Conservation (phyloP, 2,113 vertebrate genomes). For the Tichodroma muraria region DNA sequence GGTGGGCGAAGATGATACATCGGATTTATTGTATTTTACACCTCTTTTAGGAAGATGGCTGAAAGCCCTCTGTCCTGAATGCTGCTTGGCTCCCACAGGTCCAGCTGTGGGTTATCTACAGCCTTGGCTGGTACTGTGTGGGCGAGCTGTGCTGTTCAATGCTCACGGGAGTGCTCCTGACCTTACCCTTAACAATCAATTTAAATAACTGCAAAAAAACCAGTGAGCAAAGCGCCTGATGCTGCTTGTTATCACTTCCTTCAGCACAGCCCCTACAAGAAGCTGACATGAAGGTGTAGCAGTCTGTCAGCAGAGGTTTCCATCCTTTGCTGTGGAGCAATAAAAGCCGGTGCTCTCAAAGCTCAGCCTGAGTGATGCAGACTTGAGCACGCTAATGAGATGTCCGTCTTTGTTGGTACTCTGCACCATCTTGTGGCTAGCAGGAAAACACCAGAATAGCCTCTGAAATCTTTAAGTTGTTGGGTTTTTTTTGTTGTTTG, state of each 20-base stretch:
- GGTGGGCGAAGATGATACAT: accelerated
- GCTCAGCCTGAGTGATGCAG: background rate
- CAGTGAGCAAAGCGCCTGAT: background rate
- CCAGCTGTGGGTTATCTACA: background rate
- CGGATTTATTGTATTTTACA: background rate
- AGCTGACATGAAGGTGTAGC: background rate
- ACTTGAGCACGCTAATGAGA: background rate
- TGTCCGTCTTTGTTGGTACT: conserved; percentile 4
- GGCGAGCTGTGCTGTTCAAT: accelerated
- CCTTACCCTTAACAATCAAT: background rate
- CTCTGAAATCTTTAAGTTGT: background rate
- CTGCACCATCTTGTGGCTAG: conserved; percentile 63
- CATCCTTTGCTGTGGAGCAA: background rate
- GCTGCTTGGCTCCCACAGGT: background rate
- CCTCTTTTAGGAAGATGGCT: accelerated
- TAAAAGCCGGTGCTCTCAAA: background rate
- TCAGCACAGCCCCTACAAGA: background rate
- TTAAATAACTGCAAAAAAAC: background rate
- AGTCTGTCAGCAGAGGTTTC: background rate
- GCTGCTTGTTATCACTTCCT: background rate
- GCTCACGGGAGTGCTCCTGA: background rate
- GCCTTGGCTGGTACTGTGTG: background rate
- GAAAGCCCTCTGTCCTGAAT: background rate
- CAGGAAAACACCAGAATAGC: background rate
- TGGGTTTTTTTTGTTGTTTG: background rate